Conservation (phyloP, 2,888 invertebrate species). For the Epirrita christyi region DNA sequence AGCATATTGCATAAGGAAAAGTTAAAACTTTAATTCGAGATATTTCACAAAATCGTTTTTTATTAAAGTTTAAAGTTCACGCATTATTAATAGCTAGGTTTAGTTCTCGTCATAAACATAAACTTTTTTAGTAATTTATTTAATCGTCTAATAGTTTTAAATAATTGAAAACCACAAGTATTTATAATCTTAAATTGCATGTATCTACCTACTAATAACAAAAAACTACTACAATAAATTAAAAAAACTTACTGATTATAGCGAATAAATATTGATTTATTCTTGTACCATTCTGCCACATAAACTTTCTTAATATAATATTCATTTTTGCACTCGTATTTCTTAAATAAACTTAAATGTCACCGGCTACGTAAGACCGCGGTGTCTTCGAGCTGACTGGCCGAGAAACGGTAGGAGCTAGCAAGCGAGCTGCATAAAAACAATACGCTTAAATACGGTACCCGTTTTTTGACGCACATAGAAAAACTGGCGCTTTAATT, state of each 20-base stretch:
- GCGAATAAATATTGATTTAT: constrained; percentile 78
- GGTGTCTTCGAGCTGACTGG: constrained; percentile 57
- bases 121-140: no score
- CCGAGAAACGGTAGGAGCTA: constrained; percentile 8
- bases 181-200: no score
- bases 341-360: constrained; percentile 19
- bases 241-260: constrained; percentile 66
- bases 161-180: no score
- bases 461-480: constrained; percentile 28
- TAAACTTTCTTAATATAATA: constrained; percentile 66
- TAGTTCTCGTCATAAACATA: no score
- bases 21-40: not conserved
- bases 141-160: no score
- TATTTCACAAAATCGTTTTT: no score
- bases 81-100: no score
- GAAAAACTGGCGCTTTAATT: no score
- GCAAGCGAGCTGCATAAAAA: constrained; percentile 21
- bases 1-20: not conserved
- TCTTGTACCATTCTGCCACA: constrained; percentile 72
- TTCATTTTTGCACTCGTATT: constrained; percentile 57
- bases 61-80: no score
- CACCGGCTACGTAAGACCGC: constrained; percentile 49
- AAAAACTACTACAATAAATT: not conserved
- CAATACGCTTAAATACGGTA: constrained; percentile 9
- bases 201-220: no score